phyloP scores from a whole-genome alignment of 2,888 invertebrate genomes.

The Heliconius ethilla region DNA sequence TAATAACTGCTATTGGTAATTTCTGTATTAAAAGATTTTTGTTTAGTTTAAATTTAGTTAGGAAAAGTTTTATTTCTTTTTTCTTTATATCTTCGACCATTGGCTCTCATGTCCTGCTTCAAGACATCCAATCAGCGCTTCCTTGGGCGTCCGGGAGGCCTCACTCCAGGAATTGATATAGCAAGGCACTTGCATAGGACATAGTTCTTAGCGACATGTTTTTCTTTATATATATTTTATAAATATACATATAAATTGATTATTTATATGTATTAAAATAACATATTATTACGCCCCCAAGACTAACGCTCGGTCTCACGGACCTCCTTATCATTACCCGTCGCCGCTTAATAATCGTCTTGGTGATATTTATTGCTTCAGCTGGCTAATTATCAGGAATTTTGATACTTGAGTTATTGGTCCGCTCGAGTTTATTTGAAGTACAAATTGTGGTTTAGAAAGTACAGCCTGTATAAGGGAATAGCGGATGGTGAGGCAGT shows the following conservation, averaged over 20 bases:
- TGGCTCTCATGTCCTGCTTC: no score
- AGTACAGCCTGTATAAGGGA: slow-evolving; percentile 23
- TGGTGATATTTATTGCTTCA: slow-evolving; percentile 74
- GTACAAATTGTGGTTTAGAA: slow-evolving; percentile 41
- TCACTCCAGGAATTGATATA: no score
- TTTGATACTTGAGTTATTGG: slow-evolving; percentile 80
- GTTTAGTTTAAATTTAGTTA: not conserved
- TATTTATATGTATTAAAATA: not conserved
- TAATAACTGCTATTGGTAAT: no score
- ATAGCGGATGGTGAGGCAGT: not conserved
- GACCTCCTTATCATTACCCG: slow-evolving; percentile 71
- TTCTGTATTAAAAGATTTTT: not conserved
- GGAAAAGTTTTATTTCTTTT: no score
- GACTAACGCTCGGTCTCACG: slow-evolving; percentile 59
- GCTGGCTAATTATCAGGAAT: slow-evolving; percentile 77
- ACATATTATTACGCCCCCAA: slow-evolving; percentile 38
- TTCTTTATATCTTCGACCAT: no score
- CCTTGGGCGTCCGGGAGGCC: no score
- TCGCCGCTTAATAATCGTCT: slow-evolving; percentile 75
- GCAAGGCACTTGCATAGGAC: no score
- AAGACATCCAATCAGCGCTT: no score
- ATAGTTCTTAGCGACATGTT: not conserved
- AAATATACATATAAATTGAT: not conserved
- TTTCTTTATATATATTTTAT: not conserved
- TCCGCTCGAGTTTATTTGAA: slow-evolving; percentile 48